Percentiles rank a stretch among this genome's conserved stretches.
Conservation (phyloP, 1,140 invertebrate genomes). For the Babylonia areolata region DNA sequence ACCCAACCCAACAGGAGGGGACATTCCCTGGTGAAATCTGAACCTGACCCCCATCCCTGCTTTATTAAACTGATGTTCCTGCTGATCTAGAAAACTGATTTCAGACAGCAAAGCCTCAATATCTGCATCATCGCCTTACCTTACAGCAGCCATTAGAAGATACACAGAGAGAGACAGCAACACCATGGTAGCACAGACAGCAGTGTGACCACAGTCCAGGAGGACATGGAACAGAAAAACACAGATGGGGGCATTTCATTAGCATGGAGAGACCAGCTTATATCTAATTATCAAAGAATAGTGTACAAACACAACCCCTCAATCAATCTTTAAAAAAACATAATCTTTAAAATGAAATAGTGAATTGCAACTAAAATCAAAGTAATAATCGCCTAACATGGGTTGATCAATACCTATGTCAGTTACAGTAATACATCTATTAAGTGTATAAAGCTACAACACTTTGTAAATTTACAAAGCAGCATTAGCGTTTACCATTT, state of each 20-base stretch:
- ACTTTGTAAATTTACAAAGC: too few species aligned
- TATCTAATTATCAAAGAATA: too few species aligned
- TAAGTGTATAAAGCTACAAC: too few species aligned
- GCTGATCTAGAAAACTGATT: slow-evolving; percentile 32
- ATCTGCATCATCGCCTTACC: slow-evolving; percentile 69
- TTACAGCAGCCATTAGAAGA: slow-evolving; percentile 67
- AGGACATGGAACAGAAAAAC: slow-evolving; percentile 3
- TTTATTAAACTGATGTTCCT: background rate
- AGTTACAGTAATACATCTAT: too few species aligned
- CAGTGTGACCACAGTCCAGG: background rate
- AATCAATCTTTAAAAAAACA: too few species aligned
- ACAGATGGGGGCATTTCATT: slow-evolving; percentile 13
- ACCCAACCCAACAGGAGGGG: background rate
- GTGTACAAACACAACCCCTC: too few species aligned
- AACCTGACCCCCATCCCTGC: background rate
- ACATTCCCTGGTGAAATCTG: background rate
- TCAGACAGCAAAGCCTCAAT: slow-evolving; percentile 35
- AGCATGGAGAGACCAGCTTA: slow-evolving; percentile 5
- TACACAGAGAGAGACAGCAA: background rate
- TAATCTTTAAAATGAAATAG: too few species aligned
- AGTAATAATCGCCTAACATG: too few species aligned
- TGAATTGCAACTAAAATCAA: too few species aligned
- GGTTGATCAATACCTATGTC: too few species aligned
- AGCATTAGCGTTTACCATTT: too few species aligned
- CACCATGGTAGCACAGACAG: background rate